phyloP scores from a whole-genome alignment of 2,888 invertebrate species.

The Salpingus planirostris region DNA sequence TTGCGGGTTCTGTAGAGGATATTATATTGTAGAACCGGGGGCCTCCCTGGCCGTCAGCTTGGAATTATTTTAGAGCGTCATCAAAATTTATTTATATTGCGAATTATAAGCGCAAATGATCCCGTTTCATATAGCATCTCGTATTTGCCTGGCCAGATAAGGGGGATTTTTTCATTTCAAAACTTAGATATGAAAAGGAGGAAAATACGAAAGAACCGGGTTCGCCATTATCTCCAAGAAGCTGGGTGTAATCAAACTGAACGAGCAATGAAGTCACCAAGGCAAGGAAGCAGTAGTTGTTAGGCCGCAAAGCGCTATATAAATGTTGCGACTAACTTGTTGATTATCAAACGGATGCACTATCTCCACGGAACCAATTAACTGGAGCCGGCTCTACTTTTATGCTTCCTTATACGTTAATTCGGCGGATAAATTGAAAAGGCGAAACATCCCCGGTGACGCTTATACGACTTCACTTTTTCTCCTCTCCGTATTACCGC shows the following conservation, averaged over 20 bases:
- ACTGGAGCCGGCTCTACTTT: conserved; percentile 1
- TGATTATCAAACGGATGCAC: conserved; percentile 13
- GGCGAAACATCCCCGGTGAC: too few relatives aligned
- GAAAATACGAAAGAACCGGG: conserved; percentile 14
- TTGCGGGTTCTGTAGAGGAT: too few relatives aligned
- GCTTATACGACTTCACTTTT: too few relatives aligned
- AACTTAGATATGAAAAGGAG: conserved; percentile 14
- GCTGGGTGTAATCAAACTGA: conserved; percentile 17
- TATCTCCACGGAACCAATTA: conserved; percentile 3
- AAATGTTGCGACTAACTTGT: conserved; percentile 15
- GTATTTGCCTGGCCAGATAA: conserved; percentile 11
- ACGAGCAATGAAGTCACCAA: conserved; percentile 16
- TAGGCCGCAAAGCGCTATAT: conserved; percentile 11
- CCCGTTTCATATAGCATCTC: conserved; percentile 9
- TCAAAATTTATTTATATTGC: conserved; percentile 9
- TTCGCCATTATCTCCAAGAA: conserved; percentile 17
- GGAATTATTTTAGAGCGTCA: conserved; percentile 6
- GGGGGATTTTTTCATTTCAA: conserved; percentile 14
- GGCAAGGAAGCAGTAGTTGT: conserved; percentile 12
- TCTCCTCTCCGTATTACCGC: too few relatives aligned
- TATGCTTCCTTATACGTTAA: background rate
- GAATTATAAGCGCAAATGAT: conserved; percentile 11
- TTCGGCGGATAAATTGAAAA: background rate
- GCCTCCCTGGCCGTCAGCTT: conserved; percentile 4
- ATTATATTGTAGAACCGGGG: too few relatives aligned